Evolutionary conservation across 2,113 vertebrate species (phyloP), one percentile per base, ranked within the genome.

Genomic region (Butastur rufipennis): DNA sequence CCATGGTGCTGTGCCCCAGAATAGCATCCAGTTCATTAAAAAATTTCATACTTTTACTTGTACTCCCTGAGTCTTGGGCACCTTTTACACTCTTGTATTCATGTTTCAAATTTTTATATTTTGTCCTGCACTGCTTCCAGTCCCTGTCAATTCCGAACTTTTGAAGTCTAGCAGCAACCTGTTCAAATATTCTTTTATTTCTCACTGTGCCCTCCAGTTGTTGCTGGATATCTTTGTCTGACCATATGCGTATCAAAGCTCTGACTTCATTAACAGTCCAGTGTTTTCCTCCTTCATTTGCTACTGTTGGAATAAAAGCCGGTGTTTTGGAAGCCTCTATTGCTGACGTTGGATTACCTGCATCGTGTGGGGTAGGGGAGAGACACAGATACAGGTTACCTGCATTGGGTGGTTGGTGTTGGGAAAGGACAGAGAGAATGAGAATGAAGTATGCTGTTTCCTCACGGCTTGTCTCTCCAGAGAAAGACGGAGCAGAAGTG

Each of bases 61-160:
- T 97, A 74, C 97, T 97, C 45, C 98, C 98, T 34, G 95, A 86
- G 40, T 97, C 98, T 38, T 98, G 98, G 43, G 98, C 97, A 48
- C 95, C 98, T 93, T 97, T 99, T 27, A 99, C 97, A 9, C 97
- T 99, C 95, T 99, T 99, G 95, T 99, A 99, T 97, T 99, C 99
- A 13, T 99, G 99, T 84, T 99, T 99, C 79, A 99, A 96, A 96
- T 99, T 99, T 98, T 99, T 99, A 81, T 99, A 99, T 83, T 99
- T 99, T 48, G 99, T 99, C n/a, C 99, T 98, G 87, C 99, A 99
- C 66, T 99, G 99, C 88, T 99, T 99, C 99, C 99, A 99, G 97
- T 99, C 98, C 94, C 99, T 98, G 26, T 99, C 98, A 95, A 99
- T 98, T 59, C 99, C 99, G 3, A 97, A 98, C 91, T 97, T 98